phyloP scores from a whole-genome alignment of 2,888 invertebrate genomes.

The Lycaena phlaeas region DNA sequence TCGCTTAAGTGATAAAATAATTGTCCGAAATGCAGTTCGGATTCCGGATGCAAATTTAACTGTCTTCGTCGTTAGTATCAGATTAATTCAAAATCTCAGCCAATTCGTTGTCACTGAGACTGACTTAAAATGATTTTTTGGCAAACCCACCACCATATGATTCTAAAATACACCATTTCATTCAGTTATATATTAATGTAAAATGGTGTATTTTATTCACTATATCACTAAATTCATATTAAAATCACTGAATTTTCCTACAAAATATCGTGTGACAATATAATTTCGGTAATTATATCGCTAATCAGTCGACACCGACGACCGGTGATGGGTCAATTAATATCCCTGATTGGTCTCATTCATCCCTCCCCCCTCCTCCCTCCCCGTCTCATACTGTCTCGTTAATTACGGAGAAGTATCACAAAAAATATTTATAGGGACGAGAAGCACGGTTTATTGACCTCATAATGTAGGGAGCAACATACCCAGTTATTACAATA shows the following conservation, averaged over 20 bases:
- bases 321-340: slow-evolving; percentile 1
- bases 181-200: too few species aligned
- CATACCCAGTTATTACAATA: too few species aligned
- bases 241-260: too few species aligned
- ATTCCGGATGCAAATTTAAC: background rate
- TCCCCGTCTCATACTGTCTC: background rate
- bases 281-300: background rate
- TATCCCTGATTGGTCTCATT: slow-evolving; percentile 3
- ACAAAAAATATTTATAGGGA: background rate
- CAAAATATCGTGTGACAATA: background rate
- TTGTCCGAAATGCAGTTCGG: background rate
- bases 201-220: too few species aligned
- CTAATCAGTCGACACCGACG: background rate
- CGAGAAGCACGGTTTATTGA: background rate
- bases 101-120: too few species aligned
- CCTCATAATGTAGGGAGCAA: background rate
- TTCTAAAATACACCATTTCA: too few species aligned
- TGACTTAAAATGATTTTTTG: too few species aligned
- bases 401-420: background rate
- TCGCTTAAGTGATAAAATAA: background rate
- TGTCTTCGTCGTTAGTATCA: background rate
- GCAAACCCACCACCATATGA: too few species aligned
- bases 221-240: background rate
- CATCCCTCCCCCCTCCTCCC: background rate
- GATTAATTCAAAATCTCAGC: background rate